Conservation (phyloP, 1,140 invertebrate genomes). For the Lepidurus arcticus region DNA sequence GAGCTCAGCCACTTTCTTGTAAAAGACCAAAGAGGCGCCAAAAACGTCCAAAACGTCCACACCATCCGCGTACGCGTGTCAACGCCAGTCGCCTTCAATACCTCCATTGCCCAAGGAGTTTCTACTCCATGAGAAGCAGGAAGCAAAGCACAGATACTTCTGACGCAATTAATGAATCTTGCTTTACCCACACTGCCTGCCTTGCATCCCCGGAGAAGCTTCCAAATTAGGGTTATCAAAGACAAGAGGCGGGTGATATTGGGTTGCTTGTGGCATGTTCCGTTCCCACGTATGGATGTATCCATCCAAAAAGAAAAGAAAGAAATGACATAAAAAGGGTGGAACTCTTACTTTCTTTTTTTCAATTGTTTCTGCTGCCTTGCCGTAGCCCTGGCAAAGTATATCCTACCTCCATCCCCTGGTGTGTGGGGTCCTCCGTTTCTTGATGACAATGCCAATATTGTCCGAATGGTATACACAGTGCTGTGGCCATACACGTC, state of each 20-base stretch:
- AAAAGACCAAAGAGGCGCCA: conserved; percentile 21
- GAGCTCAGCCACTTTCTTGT: conserved; percentile 13
- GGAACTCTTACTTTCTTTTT: background rate
- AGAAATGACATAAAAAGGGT: background rate
- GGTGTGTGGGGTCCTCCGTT: background rate
- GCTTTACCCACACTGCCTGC: background rate
- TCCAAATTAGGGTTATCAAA: conserved; percentile 16
- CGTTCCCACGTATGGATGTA: conserved; percentile 5
- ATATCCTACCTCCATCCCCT: background rate
- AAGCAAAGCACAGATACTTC: conserved; percentile 13
- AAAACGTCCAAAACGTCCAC: conserved; percentile 21
- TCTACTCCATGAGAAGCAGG: background rate
- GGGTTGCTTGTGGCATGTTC: background rate
- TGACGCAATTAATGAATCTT: conserved; percentile 10
- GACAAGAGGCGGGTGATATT: conserved; percentile 12
- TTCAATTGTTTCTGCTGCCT: background rate
- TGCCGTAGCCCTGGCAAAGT: background rate
- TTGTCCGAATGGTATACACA: conserved; percentile 21
- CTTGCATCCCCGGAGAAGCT: background rate
- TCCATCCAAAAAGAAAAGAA: background rate
- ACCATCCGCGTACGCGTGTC: conserved; percentile 15
- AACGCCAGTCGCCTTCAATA: conserved; percentile 13
- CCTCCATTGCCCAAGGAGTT: background rate
- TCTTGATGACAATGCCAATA: conserved; percentile 19
- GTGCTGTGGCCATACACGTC: conserved; percentile 5